Base-by-base conservation (phyloP, 2,888 invertebrate genomes). In the Leptinotarsa peninsularis region DNA sequence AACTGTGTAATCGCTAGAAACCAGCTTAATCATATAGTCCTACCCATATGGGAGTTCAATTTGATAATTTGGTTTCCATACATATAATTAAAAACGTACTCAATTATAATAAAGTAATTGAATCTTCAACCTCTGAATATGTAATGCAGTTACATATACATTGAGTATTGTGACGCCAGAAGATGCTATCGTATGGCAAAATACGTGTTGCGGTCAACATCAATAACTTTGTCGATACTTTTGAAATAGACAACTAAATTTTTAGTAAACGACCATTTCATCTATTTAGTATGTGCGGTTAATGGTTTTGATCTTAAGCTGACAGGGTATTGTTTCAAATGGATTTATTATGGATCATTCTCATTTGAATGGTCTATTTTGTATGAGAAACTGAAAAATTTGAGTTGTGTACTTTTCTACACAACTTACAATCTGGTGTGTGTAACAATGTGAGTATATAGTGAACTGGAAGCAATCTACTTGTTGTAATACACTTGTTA, bases 361-460 rank as follows among this genome's bases (percentile, higher is more conserved):
- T 73, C 49, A 14, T 74, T 74, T 74, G 74, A 70, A 70, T 69
- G 70, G 18, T 74, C 70, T 74, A 71, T 74, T 71, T 17, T 27
- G 14, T 66, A 60, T 63, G 43, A n/a, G 18, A 2, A 58, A 49
- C 43, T 54, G 58, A 52, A 49, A 74, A 58, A 69, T 72, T 78
- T 71, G 73, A 77, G 82, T 83, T 83, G 83, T 83, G 80, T 80
- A 79, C 81, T 73, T 77, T 84, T 84, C 81, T 82, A 72, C 82
- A 83, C 82, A 83, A 82, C 82, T 83, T 79, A 72, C 54, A 50
- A 49, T n/a, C 52, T 78, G 76, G 76, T 63, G 77, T 79, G 78
- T 78, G 75, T 43, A 66, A 58, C 58, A 73, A 69, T 71, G 54
- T 58, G 66, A 69, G 69, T 73, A 71, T 52, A 54, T 54, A 72